A percentile compares a stretch with the other conserved stretches of the same genome.
Conservation (phyloP, 2,888 invertebrate species). For the Carcina quercana region DNA sequence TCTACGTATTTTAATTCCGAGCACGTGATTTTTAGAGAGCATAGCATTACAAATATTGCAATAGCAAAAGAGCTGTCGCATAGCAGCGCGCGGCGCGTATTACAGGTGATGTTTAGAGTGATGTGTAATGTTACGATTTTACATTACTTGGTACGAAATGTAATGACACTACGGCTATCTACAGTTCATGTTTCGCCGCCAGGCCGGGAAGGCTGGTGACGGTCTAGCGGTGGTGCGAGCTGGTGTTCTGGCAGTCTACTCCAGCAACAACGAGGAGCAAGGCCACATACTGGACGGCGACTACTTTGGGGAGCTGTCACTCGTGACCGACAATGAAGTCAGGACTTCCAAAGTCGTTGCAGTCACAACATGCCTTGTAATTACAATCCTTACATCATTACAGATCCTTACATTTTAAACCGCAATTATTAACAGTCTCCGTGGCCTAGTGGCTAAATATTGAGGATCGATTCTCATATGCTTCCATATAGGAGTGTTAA, state of each 20-base stretch:
- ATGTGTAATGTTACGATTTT: background rate
- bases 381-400: no score
- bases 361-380: conserved; percentile 24
- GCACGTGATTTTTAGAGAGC: no score
- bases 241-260: conserved; percentile 28
- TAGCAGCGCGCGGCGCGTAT: no score
- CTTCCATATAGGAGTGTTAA: background rate
- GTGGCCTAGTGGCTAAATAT: background rate
- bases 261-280: conserved; percentile 16
- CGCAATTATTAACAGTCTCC: background rate
- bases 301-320: conserved; percentile 28
- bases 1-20: no score
- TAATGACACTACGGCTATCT: background rate
- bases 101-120: no score
- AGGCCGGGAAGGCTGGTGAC: conserved; percentile 19
- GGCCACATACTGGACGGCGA: conserved; percentile 32
- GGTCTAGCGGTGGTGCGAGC: conserved; percentile 25
- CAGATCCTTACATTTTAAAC: background rate
- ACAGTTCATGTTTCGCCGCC: background rate
- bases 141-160: background rate
- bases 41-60: no score
- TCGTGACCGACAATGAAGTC: conserved; percentile 28
- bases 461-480: background rate
- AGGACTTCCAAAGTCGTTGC: conserved; percentile 23
- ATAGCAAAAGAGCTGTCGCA: no score